Evolutionary conservation across 2,113 vertebrate species (phyloP).

Genomic region (Phalacrocorax aristotelis): DNA sequence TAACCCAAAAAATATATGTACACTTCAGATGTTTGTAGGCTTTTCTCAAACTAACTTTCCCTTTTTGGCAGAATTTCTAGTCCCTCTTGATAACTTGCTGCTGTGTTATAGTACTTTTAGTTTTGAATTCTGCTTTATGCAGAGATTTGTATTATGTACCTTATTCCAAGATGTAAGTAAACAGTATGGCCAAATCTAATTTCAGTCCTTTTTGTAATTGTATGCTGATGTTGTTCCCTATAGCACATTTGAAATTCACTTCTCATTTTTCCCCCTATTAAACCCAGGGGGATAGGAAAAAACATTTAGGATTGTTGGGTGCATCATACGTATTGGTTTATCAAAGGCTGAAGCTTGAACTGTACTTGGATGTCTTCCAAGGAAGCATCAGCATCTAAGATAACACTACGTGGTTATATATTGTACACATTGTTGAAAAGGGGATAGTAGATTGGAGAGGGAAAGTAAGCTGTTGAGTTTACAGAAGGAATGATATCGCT

Average conservation of each 20-base stretch:
- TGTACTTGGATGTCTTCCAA: background rate
- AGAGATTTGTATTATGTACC: background rate
- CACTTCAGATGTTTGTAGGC: background rate
- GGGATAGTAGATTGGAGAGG: background rate
- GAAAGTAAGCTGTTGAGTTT: background rate
- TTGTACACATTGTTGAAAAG: background rate
- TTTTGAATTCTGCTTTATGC: background rate
- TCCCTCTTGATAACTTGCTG: background rate
- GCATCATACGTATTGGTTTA: background rate
- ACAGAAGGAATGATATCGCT: background rate
- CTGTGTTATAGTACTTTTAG: background rate
- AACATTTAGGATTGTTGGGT: background rate
- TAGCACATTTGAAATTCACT: background rate
- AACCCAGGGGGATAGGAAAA: background rate
- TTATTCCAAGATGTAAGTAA: background rate
- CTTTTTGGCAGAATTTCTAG: background rate
- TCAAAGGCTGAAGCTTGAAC: background rate
- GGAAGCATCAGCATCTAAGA: background rate
- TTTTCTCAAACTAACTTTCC: background rate
- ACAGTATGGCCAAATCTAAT: background rate
- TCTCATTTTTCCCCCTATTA: background rate
- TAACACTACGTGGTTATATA: background rate
- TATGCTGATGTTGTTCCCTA: background rate
- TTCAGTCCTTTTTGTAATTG: background rate
- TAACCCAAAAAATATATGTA: no score